phyloP scores from a whole-genome alignment of 1,140 invertebrate genomes.

The Drosophila nigromelanica region DNA sequence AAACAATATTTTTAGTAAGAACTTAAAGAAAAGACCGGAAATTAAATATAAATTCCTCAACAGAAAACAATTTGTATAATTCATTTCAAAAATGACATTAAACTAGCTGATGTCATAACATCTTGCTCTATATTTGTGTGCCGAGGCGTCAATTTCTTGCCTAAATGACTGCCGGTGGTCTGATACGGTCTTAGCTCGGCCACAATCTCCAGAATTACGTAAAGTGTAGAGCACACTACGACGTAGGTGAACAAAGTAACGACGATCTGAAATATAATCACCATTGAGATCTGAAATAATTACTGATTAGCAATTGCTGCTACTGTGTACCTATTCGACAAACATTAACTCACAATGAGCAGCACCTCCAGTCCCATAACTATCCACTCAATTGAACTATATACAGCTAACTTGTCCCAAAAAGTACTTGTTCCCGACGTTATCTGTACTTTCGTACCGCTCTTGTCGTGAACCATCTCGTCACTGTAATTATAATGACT shows the following conservation, averaged over 20 bases:
- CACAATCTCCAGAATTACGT: slow-evolving; percentile 39
- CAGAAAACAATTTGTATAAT: not conserved
- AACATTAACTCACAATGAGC: slow-evolving; percentile 55
- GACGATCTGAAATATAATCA: slow-evolving; percentile 63
- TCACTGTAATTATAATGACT: too few species aligned
- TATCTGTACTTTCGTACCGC: not conserved
- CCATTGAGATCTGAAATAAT: slow-evolving; percentile 61
- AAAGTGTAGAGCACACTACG: slow-evolving; percentile 42
- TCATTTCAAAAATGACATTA: slow-evolving; percentile 48
- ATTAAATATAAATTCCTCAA: not conserved
- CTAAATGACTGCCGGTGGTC: not conserved
- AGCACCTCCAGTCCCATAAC: slow-evolving; percentile 19
- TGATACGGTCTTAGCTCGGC: not conserved
- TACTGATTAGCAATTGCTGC: slow-evolving; percentile 18
- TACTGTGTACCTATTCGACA: slow-evolving; percentile 18
- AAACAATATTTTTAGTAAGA: too few species aligned
- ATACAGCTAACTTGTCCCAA: not conserved
- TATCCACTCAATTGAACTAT: slow-evolving; percentile 12
- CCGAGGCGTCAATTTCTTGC: slow-evolving; percentile 26
- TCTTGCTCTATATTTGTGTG: not conserved
- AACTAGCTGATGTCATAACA: slow-evolving; percentile 53
- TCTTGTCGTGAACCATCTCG: too few species aligned
- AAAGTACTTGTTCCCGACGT: slow-evolving; percentile 19
- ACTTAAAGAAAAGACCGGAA: not conserved
- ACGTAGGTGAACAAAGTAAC: slow-evolving; percentile 38